Base-by-base conservation (phyloP, 2,888 invertebrate genomes). In the Rugalucina vietnamica region DNA sequence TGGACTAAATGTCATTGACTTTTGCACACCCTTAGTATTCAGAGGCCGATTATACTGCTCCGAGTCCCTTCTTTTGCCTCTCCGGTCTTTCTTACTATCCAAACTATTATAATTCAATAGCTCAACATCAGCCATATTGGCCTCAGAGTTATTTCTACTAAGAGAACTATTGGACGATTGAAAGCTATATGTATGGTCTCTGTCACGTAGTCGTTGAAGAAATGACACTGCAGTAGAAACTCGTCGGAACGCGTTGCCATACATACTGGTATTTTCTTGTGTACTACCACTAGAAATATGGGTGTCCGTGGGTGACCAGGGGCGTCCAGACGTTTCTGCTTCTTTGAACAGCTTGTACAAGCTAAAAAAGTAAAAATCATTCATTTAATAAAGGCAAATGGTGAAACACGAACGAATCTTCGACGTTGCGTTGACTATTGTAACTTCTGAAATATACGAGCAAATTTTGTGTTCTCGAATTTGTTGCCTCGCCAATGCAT, bases 271-370 rank as follows among this genome's bases (percentile, higher is more conserved):
- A 65, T 86, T 90, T 54, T 88, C 88, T 27, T 57, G 70, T 39
- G 84, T 85, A 50, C 86, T 87, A 65, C 83, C 79, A 36, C 69
- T 84, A 1, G 89, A 89, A 4, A 90, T 89, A 43, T 89, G 84
- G 21, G 89, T 88, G 72, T 89, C 89, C 0, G 90, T 90, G 0
- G 91, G 92, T 0, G 91, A 90, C 12, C 84, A 81, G 10, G 92
- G 89, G 21, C 89, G 79, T 0, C 87, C 89, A 8, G 82, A 81
- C n/a, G 78, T 81, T 21, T 87, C 75, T 0, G 85, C 85, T 24
- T 88, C 84, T 10, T 81, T 50, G 69, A 76, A 83, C 71, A 88
- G 80, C 49, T 85, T 81, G 27, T 86, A 88, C 5, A 92, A 81
- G 29, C 92, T 92, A 81, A 36, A 89, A 70, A 43, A 4, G 60